Evolutionary conservation across 2,113 vertebrate species (phyloP), one percentile per base, ranked within the genome.

Genomic region (Dasyprocta punctata): DNA sequence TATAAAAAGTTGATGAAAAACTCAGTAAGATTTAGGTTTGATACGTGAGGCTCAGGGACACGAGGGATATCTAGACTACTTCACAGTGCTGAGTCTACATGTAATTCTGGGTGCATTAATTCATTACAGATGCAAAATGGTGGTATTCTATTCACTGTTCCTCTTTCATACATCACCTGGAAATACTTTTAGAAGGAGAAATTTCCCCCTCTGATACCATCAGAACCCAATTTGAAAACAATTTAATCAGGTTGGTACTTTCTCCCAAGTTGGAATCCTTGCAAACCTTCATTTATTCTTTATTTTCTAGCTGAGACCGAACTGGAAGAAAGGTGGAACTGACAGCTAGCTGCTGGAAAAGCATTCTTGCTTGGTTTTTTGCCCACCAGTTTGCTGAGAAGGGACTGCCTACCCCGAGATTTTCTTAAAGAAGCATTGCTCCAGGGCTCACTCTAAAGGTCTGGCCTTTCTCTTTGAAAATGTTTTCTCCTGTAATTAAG

Each of bases 401-500:
- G 36, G 75, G n/a, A 38, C 82, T 30, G 63, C 52, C 61, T 61
- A 54, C 30, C 77, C 90, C 26, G 69, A 96, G 92, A 94, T 80
- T 96, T 97, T 80, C 94, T 96, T 81, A 89, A 49, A 89, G 85
- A 96, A 92, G 58, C 63, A 56, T 16, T 56, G 86, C 86, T 90
- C 89, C 1, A 13, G 81, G 94, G 56, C 69, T 94, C 33, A 75
- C 16, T 94, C 75, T 63, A 83, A 86, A 98, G 7, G 1, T 61
- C 93, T 97, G 24, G 63, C 65, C 89, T 89, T 95, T 90, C 85
- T 96, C 67, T 96, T 95, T 80, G 86, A 91, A 97, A 98, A 89
- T 80, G 63, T 97, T 97, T 97, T 96, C 92, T 95, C 82, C 85
- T 63, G n/a, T 94, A 97, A 97, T 98, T 92, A 98, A 95, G 9